phyloP scores from a whole-genome alignment of 2,113 vertebrate species.

The Nibea albiflora region DNA sequence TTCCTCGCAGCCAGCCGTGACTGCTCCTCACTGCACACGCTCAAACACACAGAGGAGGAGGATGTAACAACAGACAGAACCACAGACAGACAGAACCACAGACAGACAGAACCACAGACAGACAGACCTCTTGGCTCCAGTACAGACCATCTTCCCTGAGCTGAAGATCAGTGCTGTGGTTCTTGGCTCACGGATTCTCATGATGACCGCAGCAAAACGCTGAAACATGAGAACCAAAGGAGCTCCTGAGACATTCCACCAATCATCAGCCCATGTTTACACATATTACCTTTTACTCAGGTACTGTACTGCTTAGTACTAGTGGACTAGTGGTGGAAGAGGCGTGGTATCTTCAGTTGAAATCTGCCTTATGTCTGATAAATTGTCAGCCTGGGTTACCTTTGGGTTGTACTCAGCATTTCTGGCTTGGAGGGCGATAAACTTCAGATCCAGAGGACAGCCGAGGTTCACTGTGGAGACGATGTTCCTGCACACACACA shows the following conservation, averaged over 20 bases:
- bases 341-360: no score
- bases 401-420: constrained; percentile 99
- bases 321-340: no score
- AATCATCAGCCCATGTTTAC: not conserved
- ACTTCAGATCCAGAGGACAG: constrained; percentile 95
- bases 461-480: constrained; percentile 96
- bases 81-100: not conserved
- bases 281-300: no score
- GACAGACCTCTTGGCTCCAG: constrained; percentile 94
- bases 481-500: constrained; percentile 87
- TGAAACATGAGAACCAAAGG: constrained; percentile 53
- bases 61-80: not conserved
- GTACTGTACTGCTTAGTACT: no score
- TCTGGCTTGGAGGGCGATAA: constrained; percentile 94
- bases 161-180: constrained; percentile 98
- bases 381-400: constrained; percentile 80
- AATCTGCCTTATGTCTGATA: no score
- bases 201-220: constrained; percentile 98
- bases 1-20: constrained; percentile 95
- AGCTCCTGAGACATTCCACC: no score
- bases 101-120: not conserved
- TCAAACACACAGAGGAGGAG: not conserved
- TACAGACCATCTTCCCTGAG: constrained; percentile 99
- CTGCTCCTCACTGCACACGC: constrained; percentile 89
- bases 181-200: constrained; percentile 95